phyloP scores from a whole-genome alignment of 2,888 invertebrate species.

The Cephus spinipes region DNA sequence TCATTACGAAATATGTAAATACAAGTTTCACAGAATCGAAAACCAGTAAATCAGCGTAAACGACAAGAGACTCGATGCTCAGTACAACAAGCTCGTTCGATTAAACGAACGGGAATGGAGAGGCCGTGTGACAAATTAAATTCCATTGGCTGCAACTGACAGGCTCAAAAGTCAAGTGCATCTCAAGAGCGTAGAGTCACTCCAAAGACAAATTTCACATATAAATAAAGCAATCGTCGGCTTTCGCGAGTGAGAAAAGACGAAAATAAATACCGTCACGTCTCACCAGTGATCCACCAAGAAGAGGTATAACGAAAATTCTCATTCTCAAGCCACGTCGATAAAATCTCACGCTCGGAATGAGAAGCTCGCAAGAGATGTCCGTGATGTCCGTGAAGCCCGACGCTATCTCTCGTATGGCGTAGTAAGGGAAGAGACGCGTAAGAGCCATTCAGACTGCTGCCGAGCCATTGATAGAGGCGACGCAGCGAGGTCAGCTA shows the following conservation, averaged over 20 bases:
- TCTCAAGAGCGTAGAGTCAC: slow-evolving; percentile 17
- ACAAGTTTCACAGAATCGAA: neutral
- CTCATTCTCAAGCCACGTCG: neutral
- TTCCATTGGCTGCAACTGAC: slow-evolving; percentile 34
- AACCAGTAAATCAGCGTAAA: neutral
- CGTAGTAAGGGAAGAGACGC: slow-evolving; percentile 52
- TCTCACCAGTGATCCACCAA: neutral
- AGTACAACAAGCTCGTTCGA: neutral
- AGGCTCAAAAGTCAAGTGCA: slow-evolving; percentile 31
- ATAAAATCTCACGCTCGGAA: neutral
- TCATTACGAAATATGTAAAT: neutral
- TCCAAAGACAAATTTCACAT: neutral
- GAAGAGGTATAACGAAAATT: neutral
- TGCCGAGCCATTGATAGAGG: slow-evolving; percentile 62
- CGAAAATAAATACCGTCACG: neutral
- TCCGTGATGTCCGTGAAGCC: neutral
- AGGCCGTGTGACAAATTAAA: slow-evolving; percentile 33
- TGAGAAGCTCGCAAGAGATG: neutral
- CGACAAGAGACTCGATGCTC: neutral
- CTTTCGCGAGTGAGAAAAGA: no score
- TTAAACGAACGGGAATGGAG: slow-evolving; percentile 32
- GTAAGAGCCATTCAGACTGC: slow-evolving; percentile 54
- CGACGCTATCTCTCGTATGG: slow-evolving; percentile 43
- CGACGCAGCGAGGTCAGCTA: slow-evolving; percentile 65
- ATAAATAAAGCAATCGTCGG: no score